Evolutionary conservation across 2,113 vertebrate genomes (phyloP).

Genomic region (Paedocypris sp.): DNA sequence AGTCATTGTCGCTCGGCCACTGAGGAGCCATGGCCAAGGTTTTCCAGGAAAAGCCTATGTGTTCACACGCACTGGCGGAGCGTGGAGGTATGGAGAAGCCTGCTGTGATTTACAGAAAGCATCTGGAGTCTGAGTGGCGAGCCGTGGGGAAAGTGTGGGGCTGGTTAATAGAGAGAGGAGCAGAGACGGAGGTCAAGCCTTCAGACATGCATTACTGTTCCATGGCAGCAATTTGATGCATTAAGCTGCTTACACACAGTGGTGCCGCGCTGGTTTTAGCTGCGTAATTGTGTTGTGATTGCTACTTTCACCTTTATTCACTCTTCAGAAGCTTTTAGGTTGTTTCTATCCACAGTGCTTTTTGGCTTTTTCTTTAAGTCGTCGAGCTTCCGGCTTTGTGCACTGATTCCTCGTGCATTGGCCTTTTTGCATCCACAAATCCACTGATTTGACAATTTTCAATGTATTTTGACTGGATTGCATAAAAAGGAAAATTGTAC

Average conservation of each 20-base stretch:
- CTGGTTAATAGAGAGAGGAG: neutral
- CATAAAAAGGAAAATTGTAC: no score
- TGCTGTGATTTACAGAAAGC: neutral
- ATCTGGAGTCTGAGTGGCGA: neutral
- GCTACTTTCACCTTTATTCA: neutral
- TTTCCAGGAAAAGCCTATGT: no score
- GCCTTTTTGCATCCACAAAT: no score
- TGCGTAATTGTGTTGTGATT: neutral
- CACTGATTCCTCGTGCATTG: no score
- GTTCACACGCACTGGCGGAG: neutral
- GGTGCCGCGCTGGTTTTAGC: neutral
- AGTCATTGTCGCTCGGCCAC: conserved; percentile 32
- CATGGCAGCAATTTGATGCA: neutral
- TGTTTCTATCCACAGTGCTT: no score
- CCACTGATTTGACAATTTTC: no score
- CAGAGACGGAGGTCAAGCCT: neutral
- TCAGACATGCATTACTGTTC: neutral
- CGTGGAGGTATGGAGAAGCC: neutral
- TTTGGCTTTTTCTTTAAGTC: neutral
- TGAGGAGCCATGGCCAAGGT: conserved; percentile 20
- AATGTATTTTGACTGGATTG: no score
- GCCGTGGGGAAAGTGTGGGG: neutral
- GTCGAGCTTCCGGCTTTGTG: no score
- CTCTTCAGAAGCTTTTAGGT: neutral
- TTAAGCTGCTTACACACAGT: neutral